These are phyloP conservation scores for Cherax quadricarinatus DNA, from an alignment of 1,140 invertebrate genomes.

Conservation along the genomic window DNA sequence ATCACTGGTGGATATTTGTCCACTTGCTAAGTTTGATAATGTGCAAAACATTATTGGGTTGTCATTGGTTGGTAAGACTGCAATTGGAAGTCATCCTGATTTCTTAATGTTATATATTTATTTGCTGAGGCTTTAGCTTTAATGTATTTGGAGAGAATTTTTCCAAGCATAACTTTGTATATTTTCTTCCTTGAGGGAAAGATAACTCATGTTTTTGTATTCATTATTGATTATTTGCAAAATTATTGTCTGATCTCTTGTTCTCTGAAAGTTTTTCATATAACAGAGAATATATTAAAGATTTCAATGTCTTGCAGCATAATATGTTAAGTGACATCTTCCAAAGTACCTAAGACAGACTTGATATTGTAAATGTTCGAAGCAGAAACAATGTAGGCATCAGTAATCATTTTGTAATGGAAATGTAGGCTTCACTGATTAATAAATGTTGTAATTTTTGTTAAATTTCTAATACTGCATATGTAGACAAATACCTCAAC, in stretches of 20 bases:
- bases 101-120: not conserved
- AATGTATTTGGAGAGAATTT: not conserved
- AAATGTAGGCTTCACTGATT: not conserved
- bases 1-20: not conserved
- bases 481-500: not conserved
- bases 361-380: not conserved
- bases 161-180: not conserved
- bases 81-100: slow-evolving; percentile 45
- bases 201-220: too few relatives aligned
- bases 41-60: slow-evolving; percentile 39
- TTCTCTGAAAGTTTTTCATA: not conserved
- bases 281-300: not conserved
- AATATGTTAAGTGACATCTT: too few relatives aligned
- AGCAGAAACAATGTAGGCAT: not conserved
- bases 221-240: too few relatives aligned
- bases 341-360: not conserved
- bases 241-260: too few relatives aligned
- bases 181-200: not conserved
- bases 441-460: too few relatives aligned
- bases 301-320: not conserved
- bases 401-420: not conserved
- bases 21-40: not conserved
- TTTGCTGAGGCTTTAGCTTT: not conserved
- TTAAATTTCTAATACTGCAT: too few relatives aligned
- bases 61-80: slow-evolving; percentile 53